Conservation (phyloP, 2,888 invertebrate species). For the Cerceris ruficornis region DNA sequence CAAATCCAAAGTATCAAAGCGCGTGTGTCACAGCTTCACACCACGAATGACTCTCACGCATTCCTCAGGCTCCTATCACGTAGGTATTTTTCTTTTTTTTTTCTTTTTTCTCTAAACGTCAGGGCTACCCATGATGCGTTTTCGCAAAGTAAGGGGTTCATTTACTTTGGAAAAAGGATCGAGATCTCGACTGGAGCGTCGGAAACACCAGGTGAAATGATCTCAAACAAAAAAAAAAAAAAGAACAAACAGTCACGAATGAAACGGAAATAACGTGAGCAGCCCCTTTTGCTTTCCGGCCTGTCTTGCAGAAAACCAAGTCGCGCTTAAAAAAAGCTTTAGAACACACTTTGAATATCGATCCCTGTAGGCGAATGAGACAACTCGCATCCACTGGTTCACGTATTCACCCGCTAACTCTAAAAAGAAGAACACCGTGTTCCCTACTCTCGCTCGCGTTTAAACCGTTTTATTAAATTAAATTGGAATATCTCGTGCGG, state of each 20-base stretch:
- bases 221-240: constrained; percentile 31
- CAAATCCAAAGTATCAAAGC: constrained; percentile 27
- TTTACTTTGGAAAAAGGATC: constrained; percentile 40
- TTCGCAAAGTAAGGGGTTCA: constrained; percentile 28
- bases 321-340: constrained; percentile 68
- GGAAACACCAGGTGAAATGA: constrained; percentile 20
- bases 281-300: constrained; percentile 54
- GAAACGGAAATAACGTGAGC: constrained; percentile 53
- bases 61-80: constrained; percentile 59
- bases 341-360: constrained; percentile 72
- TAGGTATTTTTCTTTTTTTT: constrained; percentile 36
- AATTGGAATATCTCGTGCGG: constrained; percentile 59
- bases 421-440: constrained; percentile 58
- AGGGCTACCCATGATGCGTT: constrained; percentile 52
- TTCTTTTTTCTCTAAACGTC: constrained; percentile 40
- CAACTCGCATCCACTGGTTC: constrained; percentile 55
- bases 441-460: constrained; percentile 47
- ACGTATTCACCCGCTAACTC: constrained; percentile 57
- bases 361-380: constrained; percentile 69
- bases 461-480: constrained; percentile 37
- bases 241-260: constrained; percentile 40
- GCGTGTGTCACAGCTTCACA: constrained; percentile 18
- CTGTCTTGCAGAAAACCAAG: constrained; percentile 59
- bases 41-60: constrained; percentile 61
- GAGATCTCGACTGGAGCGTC: constrained; percentile 20